These are phyloP conservation scores for Ceratina calcarata DNA, from an alignment of 1,140 invertebrate species.

Conservation along the genomic window DNA sequence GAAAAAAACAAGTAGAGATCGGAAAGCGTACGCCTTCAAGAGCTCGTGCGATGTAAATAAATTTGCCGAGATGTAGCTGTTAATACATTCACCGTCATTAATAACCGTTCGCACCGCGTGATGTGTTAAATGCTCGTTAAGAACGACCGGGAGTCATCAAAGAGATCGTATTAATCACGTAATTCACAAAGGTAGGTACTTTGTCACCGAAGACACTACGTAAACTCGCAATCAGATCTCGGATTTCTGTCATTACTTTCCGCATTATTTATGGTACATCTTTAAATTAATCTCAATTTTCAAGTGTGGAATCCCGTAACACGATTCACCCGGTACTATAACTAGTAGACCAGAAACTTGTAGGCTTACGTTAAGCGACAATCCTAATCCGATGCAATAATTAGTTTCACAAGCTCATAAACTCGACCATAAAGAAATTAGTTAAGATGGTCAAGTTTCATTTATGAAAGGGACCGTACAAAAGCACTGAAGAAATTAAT, in stretches of 20 bases:
- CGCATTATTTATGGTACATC: neutral
- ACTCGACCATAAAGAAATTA: too few relatives aligned
- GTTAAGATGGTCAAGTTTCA: too few relatives aligned
- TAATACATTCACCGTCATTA: slow-evolving; percentile 56
- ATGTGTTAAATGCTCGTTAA: slow-evolving; percentile 63
- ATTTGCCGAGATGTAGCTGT: slow-evolving; percentile 36
- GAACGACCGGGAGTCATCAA: slow-evolving; percentile 36
- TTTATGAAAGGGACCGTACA: too few relatives aligned
- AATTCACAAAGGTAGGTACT: slow-evolving; percentile 52
- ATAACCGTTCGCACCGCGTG: slow-evolving; percentile 47
- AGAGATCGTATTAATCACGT: slow-evolving; percentile 60
- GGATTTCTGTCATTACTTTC: neutral
- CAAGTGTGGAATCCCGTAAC: neutral
- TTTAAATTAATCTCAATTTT: neutral
- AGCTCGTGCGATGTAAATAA: slow-evolving; percentile 29
- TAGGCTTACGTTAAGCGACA: neutral
- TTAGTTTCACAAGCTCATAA: neutral
- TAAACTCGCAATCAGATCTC: slow-evolving; percentile 39
- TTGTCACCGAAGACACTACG: slow-evolving; percentile 43
- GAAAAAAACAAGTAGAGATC: neutral
- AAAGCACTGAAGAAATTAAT: too few relatives aligned
- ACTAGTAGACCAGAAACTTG: neutral
- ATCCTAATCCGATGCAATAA: slow-evolving; percentile 9
- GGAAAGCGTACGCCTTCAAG: neutral
- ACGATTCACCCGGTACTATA: slow-evolving; percentile 6